These are phyloP conservation scores for Aurelia aurita complex sp. Pacific DNA, from an alignment of 30 jellyfish, hydroid and myxozoan genomes.

Conservation along the genomic window DNA sequence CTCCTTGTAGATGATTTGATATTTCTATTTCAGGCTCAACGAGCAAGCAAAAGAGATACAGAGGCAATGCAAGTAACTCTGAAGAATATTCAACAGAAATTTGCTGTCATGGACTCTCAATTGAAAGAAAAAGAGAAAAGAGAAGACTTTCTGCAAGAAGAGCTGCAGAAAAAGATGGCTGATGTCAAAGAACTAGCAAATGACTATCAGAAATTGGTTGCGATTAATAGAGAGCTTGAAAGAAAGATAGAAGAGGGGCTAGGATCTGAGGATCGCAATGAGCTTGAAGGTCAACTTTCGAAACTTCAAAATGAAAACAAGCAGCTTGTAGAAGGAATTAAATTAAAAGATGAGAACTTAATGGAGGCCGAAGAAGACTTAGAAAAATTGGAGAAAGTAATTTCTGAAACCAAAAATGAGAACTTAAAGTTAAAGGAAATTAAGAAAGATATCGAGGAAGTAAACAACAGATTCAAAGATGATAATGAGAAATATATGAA, in stretches of 20 bases:
- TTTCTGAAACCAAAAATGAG: constrained; percentile 5
- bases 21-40: constrained; percentile 21
- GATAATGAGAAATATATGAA: constrained; percentile 19
- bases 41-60: constrained; percentile 2
- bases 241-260: constrained; percentile 37
- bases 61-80: not conserved
- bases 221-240: constrained; percentile 42
- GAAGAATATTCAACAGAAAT: constrained; percentile 18
- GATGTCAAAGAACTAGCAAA: constrained; percentile 53
- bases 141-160: constrained; percentile 30
- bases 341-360: constrained; percentile 8
- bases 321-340: constrained; percentile 5
- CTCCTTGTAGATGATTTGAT: too few species aligned
- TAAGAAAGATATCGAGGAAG: constrained; percentile 2
- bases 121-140: constrained; percentile 14
- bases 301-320: constrained; percentile 32
- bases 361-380: constrained; percentile 6
- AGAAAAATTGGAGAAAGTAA: not conserved
- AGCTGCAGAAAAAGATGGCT: constrained; percentile 42
- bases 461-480: not conserved
- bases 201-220: constrained; percentile 39
- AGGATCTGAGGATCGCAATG: constrained; percentile 47
- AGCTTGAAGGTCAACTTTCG: constrained; percentile 32
- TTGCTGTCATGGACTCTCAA: constrained; percentile 12
- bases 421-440: not conserved